Percentiles rank a stretch among this genome's conserved stretches.
Conservation (phyloP, 2,113 vertebrate genomes). For the Cyphomyrus plagiostoma region DNA sequence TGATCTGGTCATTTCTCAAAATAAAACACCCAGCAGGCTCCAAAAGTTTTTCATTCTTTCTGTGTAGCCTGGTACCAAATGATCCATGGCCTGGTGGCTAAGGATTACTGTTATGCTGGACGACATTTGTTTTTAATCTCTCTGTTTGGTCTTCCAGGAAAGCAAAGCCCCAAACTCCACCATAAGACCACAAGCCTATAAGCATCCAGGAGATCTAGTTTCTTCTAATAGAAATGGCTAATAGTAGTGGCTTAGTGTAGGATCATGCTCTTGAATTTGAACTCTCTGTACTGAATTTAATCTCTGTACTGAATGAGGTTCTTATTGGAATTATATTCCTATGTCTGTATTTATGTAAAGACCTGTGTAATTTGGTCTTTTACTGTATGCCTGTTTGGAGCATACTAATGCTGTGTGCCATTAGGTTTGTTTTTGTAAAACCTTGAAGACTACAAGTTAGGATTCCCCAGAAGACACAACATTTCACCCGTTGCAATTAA, state of each 20-base stretch:
- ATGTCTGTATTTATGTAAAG: neutral
- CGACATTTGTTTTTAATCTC: neutral
- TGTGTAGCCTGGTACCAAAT: neutral
- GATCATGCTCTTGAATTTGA: neutral
- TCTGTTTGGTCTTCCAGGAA: neutral
- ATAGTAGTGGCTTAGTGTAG: neutral
- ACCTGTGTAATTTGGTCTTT: neutral
- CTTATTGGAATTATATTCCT: neutral
- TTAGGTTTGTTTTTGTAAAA: neutral
- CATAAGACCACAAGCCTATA: neutral
- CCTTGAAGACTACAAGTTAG: neutral
- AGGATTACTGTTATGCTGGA: neutral
- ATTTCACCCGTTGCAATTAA: neutral
- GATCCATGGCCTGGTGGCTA: neutral
- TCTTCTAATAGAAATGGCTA: neutral
- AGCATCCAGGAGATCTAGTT: neutral
- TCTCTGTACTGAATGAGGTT: neutral
- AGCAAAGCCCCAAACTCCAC: neutral
- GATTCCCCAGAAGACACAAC: neutral
- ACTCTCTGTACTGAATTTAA: neutral
- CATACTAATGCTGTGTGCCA: neutral
- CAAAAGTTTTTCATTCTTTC: neutral
- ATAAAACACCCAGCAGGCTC: neutral
- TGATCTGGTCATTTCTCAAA: neutral
- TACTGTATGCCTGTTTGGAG: neutral